Evolutionary conservation across 2,888 invertebrate species (phyloP).

Genomic region (Malthinus flaveolus): DNA sequence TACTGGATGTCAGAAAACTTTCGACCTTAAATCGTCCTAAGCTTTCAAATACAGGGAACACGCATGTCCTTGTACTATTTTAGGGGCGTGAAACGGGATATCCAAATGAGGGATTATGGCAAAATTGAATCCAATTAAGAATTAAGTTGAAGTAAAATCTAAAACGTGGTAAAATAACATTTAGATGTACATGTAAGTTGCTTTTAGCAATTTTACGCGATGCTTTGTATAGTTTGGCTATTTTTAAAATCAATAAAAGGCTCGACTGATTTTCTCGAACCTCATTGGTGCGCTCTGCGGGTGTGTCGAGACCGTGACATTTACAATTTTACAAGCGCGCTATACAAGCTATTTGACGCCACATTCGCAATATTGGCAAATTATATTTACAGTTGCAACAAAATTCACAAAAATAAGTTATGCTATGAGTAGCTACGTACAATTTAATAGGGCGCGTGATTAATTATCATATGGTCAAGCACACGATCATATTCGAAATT

Average conservation of each 20-base stretch:
- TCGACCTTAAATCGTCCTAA: conserved; percentile 19
- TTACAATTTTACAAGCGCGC: conserved; percentile 3
- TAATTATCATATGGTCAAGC: too few relatives aligned
- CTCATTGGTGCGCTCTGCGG: conserved; percentile 26
- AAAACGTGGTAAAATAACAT: neutral
- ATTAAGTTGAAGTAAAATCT: neutral
- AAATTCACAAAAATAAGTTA: too few relatives aligned
- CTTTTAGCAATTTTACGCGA: neutral
- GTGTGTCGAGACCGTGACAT: conserved; percentile 26
- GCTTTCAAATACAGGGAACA: neutral
- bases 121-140: neutral
- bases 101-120: too few relatives aligned
- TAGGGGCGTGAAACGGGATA: conserved; percentile 2
- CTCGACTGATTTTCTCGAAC: conserved; percentile 10
- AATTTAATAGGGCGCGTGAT: too few relatives aligned
- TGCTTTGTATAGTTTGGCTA: conserved; percentile 14
- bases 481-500: too few relatives aligned
- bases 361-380: too few relatives aligned
- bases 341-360: conserved; percentile 12
- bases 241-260: conserved; percentile 28
- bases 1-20: conserved; percentile 12
- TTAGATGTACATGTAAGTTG: neutral
- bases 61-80: conserved; percentile 5
- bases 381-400: too few relatives aligned
- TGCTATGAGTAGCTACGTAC: too few relatives aligned